Conservation (phyloP, 2,113 vertebrate genomes). For the Ginglymostoma cirratum region DNA sequence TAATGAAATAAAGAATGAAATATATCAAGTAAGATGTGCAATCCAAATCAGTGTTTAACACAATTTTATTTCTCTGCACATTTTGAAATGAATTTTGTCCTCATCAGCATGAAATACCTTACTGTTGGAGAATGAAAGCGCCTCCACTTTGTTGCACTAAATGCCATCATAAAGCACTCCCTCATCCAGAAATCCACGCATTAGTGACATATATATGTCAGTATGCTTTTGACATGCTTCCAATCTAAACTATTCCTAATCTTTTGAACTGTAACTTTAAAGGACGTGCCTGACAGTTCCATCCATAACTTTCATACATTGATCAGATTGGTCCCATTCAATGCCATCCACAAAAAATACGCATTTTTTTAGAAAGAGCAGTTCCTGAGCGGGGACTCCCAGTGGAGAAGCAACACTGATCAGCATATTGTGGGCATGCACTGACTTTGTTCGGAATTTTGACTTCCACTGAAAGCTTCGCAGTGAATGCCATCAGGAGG, state of each 20-base stretch:
- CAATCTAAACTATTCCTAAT: neutral
- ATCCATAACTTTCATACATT: neutral
- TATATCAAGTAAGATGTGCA: conserved; percentile 6
- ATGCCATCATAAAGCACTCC: neutral
- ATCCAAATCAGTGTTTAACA: neutral
- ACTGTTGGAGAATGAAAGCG: neutral
- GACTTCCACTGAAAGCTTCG: neutral
- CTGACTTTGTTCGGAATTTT: neutral
- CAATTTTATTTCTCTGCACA: neutral
- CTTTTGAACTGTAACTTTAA: neutral
- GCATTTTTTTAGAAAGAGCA: too few species aligned
- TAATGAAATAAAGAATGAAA: conserved; percentile 28
- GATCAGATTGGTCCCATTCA: neutral
- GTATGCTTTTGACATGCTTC: neutral
- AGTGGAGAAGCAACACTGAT: neutral
- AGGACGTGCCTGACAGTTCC: neutral
- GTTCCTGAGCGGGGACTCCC: neutral
- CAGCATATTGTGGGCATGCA: neutral
- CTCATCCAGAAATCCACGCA: neutral
- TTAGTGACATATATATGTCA: neutral
- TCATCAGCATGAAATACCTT: neutral
- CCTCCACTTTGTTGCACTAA: neutral
- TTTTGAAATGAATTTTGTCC: conserved; percentile 9
- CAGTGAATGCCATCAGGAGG: neutral
- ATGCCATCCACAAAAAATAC: neutral